Conservation (phyloP, 1,140 invertebrate species). For the Trichomalopsis sarcophagae region DNA sequence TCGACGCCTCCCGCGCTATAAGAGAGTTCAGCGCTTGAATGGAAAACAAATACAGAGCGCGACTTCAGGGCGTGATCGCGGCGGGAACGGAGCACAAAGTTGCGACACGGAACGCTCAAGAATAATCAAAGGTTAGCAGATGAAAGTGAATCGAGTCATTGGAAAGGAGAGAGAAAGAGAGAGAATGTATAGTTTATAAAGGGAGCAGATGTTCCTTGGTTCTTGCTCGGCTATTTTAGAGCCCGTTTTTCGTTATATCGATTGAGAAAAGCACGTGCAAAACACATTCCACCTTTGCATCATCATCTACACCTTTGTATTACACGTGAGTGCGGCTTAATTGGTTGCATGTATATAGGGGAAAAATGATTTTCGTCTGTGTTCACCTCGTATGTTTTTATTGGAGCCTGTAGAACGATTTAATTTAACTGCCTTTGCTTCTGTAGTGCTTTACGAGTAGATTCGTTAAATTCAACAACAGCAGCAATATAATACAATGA, state of each 20-base stretch:
- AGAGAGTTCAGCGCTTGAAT: no score
- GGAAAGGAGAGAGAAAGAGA: slow-evolving; percentile 12
- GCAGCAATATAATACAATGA: no score
- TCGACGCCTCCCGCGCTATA: background rate
- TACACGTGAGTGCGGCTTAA: no score
- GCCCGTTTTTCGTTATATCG: background rate
- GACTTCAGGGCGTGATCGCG: slow-evolving; percentile 19
- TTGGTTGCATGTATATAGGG: no score
- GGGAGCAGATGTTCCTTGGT: slow-evolving; percentile 12
- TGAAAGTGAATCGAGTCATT: slow-evolving; percentile 63
- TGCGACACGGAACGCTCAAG: slow-evolving; percentile 4
- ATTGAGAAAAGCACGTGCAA: background rate
- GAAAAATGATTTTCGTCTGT: background rate
- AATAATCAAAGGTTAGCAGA: slow-evolving; percentile 64
- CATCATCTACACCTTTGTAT: background rate
- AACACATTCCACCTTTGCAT: background rate
- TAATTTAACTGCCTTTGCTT: background rate
- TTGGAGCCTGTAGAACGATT: background rate
- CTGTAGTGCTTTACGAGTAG: no score
- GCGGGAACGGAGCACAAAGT: background rate
- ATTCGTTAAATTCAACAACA: no score
- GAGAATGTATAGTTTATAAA: slow-evolving; percentile 40
- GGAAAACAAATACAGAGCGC: background rate
- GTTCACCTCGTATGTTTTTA: background rate
- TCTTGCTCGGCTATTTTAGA: background rate